These are phyloP conservation scores for Caradrina kadenii DNA, from an alignment of 2,888 invertebrate species.

Conservation along the genomic window DNA sequence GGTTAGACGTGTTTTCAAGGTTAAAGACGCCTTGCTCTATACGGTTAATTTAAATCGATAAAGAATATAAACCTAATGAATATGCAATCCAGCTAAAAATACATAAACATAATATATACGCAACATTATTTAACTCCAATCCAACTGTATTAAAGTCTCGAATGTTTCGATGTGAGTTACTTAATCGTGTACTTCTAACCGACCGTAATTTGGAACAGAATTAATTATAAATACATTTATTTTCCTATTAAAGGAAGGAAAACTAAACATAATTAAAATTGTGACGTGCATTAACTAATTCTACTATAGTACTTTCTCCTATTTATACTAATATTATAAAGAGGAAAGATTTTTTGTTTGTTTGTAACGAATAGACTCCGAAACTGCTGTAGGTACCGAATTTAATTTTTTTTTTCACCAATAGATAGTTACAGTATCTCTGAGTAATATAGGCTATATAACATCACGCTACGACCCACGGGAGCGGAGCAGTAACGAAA, in stretches of 20 bases:
- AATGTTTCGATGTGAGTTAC: neutral
- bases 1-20: neutral
- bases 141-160: neutral
- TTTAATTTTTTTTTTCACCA: too few relatives aligned
- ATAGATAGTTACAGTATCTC: too few relatives aligned
- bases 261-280: neutral
- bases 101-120: neutral
- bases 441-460: too few relatives aligned
- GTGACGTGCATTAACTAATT: too few relatives aligned
- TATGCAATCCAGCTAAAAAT: neutral
- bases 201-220: conserved; percentile 1
- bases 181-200: neutral
- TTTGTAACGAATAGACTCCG: too few relatives aligned
- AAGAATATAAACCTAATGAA: neutral
- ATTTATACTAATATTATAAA: too few relatives aligned
- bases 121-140: neutral
- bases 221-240: neutral
- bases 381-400: too few relatives aligned
- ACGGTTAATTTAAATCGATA: neutral
- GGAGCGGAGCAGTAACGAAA: too few relatives aligned
- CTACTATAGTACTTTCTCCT: too few relatives aligned
- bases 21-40: neutral
- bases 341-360: too few relatives aligned
- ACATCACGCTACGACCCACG: too few relatives aligned
- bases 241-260: neutral